phyloP scores from a whole-genome alignment of 2,113 vertebrate genomes.

The Piprites chloris region DNA sequence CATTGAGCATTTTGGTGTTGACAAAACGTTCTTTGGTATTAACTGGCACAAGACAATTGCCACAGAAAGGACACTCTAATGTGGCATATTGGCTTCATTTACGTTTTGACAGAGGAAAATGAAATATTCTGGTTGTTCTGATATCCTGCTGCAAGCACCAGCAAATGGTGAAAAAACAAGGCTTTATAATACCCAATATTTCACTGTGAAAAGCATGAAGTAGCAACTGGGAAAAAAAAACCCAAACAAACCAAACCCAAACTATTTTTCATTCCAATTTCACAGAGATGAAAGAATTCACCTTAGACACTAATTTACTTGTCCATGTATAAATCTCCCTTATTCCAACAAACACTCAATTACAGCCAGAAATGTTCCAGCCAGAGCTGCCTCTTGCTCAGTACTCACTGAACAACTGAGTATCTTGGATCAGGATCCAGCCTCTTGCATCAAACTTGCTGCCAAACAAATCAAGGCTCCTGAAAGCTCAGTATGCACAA shows the following conservation, averaged over 20 bases:
- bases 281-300: slow-evolving; percentile 18
- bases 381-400: slow-evolving; percentile 37
- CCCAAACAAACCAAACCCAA: too few relatives aligned
- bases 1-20: background rate
- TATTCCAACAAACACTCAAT: background rate
- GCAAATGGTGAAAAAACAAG: background rate
- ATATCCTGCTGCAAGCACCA: background rate
- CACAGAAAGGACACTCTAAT: slow-evolving; percentile 13
- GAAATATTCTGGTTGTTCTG: background rate
- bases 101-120: slow-evolving; percentile 18
- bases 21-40: background rate
- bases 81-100: slow-evolving; percentile 14
- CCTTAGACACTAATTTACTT: slow-evolving; percentile 38
- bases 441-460: background rate
- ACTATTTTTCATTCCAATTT: slow-evolving; percentile 13
- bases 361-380: background rate
- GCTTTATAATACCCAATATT: background rate
- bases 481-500: background rate
- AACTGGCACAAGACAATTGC: background rate
- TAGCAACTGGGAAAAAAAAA: background rate
- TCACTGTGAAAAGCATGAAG: slow-evolving; percentile 1
- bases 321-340: background rate
- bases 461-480: slow-evolving; percentile 35
- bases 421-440: background rate
- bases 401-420: background rate